Conservation (phyloP, 2,797 vertebrate species). For the Protosalanx chinensis region DNA sequence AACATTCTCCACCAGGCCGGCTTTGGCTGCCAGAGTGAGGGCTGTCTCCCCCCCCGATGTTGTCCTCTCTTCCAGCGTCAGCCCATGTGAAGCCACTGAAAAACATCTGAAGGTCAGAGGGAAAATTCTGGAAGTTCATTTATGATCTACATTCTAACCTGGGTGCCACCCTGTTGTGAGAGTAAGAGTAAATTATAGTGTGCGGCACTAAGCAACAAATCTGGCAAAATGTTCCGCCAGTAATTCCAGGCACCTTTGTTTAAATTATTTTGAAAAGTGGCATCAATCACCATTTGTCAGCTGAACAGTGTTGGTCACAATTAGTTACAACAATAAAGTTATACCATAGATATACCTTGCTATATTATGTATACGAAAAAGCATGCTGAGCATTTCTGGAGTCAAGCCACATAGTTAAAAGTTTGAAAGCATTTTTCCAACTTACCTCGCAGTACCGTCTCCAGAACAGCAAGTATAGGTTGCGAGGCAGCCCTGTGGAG, state of each 20-base stretch:
- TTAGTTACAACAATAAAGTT: too few relatives aligned
- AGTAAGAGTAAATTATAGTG: too few relatives aligned
- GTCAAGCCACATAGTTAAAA: background rate
- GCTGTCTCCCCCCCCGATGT: slow-evolving; percentile 75
- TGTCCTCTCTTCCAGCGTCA: slow-evolving; percentile 80
- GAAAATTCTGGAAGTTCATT: background rate
- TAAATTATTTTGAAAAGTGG: background rate
- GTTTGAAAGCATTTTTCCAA: background rate
- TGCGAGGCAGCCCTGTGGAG: slow-evolving; percentile 70
- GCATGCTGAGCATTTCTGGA: too few relatives aligned
- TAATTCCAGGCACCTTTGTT: background rate
- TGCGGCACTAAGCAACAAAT: background rate
- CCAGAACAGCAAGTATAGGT: slow-evolving; percentile 72
- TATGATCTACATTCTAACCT: slow-evolving; percentile 25
- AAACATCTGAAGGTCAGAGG: slow-evolving; percentile 9
- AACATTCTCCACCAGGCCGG: slow-evolving; percentile 69
- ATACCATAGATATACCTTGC: too few relatives aligned
- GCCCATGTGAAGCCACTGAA: slow-evolving; percentile 65
- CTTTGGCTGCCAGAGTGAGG: slow-evolving; percentile 75
- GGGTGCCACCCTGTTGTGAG: background rate
- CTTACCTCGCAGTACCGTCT: slow-evolving; percentile 74
- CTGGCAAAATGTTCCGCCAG: too few relatives aligned
- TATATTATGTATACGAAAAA: too few relatives aligned
- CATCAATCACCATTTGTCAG: background rate
- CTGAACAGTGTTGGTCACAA: background rate